Evolutionary conservation across 1,140 invertebrate genomes (phyloP), one percentile per base, ranked within the genome.

Genomic region (Anthonomus grandis): DNA sequence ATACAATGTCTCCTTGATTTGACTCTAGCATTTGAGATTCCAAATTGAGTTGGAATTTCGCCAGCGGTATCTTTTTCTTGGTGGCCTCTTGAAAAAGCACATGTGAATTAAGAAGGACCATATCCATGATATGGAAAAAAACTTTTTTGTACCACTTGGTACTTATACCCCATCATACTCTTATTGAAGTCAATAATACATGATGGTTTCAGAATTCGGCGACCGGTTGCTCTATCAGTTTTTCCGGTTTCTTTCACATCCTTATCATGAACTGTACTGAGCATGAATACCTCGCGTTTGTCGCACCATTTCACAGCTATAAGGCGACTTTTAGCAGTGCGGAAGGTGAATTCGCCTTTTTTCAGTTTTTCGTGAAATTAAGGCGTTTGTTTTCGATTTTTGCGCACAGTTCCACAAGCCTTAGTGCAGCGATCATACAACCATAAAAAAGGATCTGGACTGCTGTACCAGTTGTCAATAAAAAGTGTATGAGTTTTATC

Each of bases 381-480:
- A 9, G 70, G 67, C 66, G 73, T 68, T 45, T 45, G 49, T 57
- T 66, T 66, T 57, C 67, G 45, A 23, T 65, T 65, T 48, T 64
- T 56, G 50, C 55, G 62, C 22, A 72, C 69, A 10, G 69, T 72
- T 27, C 66, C 69, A 59, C 67, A 65, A 18, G 24, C 24, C 50
- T 56, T 60, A n/a, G 70, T 75, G 24, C 63, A 38, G 47, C 65
- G 62, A 8, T 57, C 13, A 42, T 66, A 53, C 15, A 52, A 22
- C 21, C 6, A 54, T 5, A n/a, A 9, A 18, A 12, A 55, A 17
- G 55, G 36, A 4, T 12, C 15, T 44, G 70, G 72, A 51, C 67
- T 71, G 4, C 69, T 70, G 52, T 76, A 76, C 48, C 59, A 75
- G 37, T 49, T 76, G 57, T 75, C 73, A 0, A 68, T 64, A 44